Base-by-base conservation (phyloP, 1,140 invertebrate genomes). In the Drosophila mauritiana region DNA sequence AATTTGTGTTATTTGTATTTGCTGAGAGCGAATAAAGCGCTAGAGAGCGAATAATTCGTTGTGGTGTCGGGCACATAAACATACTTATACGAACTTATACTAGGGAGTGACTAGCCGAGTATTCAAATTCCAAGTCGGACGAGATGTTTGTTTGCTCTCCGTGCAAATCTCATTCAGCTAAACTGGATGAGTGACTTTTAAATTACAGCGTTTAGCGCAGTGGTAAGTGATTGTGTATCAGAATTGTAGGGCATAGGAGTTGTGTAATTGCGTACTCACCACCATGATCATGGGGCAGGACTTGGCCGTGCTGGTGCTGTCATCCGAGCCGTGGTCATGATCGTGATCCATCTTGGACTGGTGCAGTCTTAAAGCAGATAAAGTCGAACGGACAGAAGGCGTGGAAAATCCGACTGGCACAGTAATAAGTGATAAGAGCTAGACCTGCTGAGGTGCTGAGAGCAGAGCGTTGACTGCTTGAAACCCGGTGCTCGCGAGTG, bases 361-460 rank as follows among this genome's bases (percentile, higher is more conserved):
- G 20, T 22, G 0, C 3, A 3, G 20, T 61, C 31, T 55, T 15
- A 36, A 15, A 54, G 17, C 48, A 51, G 54, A 48, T 49, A 57
- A 2, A 72, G 48, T 11, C n/a, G 59, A 13, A 13, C 45, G 17
- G 20, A 3, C 3, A 42, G 22, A 56, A 54, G 46, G 15, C 12
- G 31, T 51, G 79, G 40, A 48, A 59, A 37, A 53, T 31, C 97
- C 96, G 42, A 62, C 39, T 57, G 20, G 17, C 40, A 46, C 48
- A 51, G 43, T 64, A 67, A 89, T 77, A 72, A 75, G 43, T 68
- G 72, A 89, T 77, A 72, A 75, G 45, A 57, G 42, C 46, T 36
- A 75, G 63, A 86, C 68, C 78, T 80, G 83, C 59, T 76, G 64
- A 67, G 72, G 64, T 78, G 62, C 51, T 84, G 72, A 89, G 84